These are phyloP conservation scores for Halictus rubicundus DNA, from an alignment of 1,140 invertebrate genomes.

Conservation along the genomic window DNA sequence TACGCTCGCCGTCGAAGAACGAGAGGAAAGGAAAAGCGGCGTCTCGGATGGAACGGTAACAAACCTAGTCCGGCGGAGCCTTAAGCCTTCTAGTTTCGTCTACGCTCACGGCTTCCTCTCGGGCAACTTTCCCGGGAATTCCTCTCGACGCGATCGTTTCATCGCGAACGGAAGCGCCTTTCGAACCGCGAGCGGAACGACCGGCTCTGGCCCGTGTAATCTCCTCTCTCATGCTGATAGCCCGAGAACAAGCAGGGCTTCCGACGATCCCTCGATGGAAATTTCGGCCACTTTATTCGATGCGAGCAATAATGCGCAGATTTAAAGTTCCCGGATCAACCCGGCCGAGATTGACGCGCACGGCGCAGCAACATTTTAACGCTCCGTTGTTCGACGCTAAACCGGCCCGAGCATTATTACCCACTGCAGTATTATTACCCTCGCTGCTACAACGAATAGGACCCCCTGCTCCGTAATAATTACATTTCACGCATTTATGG, in stretches of 20 bases:
- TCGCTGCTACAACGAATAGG: too few relatives aligned
- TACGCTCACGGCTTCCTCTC: slow-evolving; percentile 53
- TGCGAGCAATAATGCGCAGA: slow-evolving; percentile 26
- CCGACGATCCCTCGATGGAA: slow-evolving; percentile 3
- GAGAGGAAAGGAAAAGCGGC: slow-evolving; percentile 26
- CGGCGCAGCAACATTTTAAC: background rate
- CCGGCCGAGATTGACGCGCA: background rate
- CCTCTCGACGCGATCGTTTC: slow-evolving; percentile 33
- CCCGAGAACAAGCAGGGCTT: slow-evolving; percentile 27
- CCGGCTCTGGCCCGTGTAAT: slow-evolving; percentile 28
- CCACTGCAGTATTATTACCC: too few relatives aligned
- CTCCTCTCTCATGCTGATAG: slow-evolving; percentile 23
- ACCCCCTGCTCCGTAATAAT: too few relatives aligned
- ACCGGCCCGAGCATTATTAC: background rate
- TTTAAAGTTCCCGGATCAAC: slow-evolving; percentile 27
- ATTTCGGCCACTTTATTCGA: slow-evolving; percentile 22
- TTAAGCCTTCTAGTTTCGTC: slow-evolving; percentile 46
- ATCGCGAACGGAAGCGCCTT: slow-evolving; percentile 40
- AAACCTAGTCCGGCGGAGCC: slow-evolving; percentile 13
- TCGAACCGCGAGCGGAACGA: slow-evolving; percentile 33
- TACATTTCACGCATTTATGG: too few relatives aligned
- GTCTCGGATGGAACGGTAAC: slow-evolving; percentile 27
- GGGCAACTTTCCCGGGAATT: slow-evolving; percentile 46
- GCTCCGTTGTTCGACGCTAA: background rate
- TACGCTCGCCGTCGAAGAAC: slow-evolving; percentile 60